Conservation (phyloP, 2,888 invertebrate genomes). For the Erebia palarica region DNA sequence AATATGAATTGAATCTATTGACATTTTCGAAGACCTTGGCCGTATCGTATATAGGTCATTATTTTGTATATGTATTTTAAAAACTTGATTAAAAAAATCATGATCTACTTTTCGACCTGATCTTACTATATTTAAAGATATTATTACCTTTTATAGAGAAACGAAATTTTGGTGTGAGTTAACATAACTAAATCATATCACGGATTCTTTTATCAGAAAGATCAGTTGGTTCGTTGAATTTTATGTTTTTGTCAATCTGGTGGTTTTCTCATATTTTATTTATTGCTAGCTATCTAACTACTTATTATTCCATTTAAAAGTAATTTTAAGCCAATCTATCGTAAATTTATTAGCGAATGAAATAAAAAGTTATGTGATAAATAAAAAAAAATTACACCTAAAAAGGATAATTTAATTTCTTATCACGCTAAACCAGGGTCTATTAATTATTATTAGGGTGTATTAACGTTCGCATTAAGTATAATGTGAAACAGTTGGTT, state of each 20-base stretch:
- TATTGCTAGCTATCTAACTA: background rate
- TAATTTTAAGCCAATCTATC: background rate
- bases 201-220: background rate
- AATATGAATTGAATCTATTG: conserved; percentile 28
- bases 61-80: conserved; percentile 3
- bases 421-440: background rate
- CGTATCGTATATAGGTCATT: conserved; percentile 25
- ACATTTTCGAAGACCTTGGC: conserved; percentile 36
- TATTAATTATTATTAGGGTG: no score
- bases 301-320: conserved; percentile 1
- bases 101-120: conserved; percentile 9
- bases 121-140: conserved; percentile 1
- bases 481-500: background rate
- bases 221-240: background rate
- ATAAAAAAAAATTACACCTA: background rate
- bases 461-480: background rate
- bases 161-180: background rate
- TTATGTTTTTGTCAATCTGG: background rate
- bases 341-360: background rate
- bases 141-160: background rate
- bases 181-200: conserved; percentile 1
- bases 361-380: conserved; percentile 1
- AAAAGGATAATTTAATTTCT: background rate
- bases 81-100: background rate
- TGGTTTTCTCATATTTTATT: background rate